A percentile compares a stretch with the other conserved stretches of the same genome.
Evolutionary conservation across 2,797 vertebrate species (phyloP).

Genomic region (Sandelia bainsii): DNA sequence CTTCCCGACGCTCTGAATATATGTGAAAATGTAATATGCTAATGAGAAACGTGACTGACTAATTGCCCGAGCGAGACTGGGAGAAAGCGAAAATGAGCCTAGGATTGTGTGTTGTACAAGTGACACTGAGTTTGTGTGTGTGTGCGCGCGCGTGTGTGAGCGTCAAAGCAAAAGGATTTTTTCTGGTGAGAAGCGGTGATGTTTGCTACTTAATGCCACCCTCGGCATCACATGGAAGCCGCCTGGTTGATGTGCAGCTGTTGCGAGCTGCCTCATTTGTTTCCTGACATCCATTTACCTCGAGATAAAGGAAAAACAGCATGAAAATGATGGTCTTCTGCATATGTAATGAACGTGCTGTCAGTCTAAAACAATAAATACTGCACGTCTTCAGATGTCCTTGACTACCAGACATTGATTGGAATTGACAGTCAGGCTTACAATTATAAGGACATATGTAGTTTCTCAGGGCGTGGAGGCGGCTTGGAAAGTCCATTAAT

Average conservation of each 20-base stretch:
- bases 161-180: slow-evolving; percentile 47
- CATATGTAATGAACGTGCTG: slow-evolving; percentile 78
- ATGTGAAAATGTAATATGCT: slow-evolving; percentile 75
- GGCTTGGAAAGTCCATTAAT: slow-evolving; percentile 40
- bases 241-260: slow-evolving; percentile 77
- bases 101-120: slow-evolving; percentile 42
- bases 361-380: slow-evolving; percentile 70
- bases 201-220: slow-evolving; percentile 71
- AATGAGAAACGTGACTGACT: slow-evolving; percentile 72
- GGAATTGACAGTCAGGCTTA: slow-evolving; percentile 63
- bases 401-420: slow-evolving; percentile 55
- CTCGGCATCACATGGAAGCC: slow-evolving; percentile 64
- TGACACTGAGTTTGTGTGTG: slow-evolving; percentile 58
- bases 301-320: slow-evolving; percentile 73
- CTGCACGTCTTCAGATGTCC: slow-evolving; percentile 40
- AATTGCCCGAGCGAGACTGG: slow-evolving; percentile 66
- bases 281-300: slow-evolving; percentile 79
- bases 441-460: slow-evolving; percentile 31
- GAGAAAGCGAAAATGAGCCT: slow-evolving; percentile 42
- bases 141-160: slow-evolving; percentile 14
- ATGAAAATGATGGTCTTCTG: slow-evolving; percentile 70
- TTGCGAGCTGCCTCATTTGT: slow-evolving; percentile 77
- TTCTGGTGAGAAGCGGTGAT: slow-evolving; percentile 52
- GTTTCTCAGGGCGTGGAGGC: slow-evolving; percentile 21
- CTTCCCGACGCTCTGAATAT: slow-evolving; percentile 44